Conservation (phyloP, 2,888 invertebrate genomes). For the Tenthredo mesomela region DNA sequence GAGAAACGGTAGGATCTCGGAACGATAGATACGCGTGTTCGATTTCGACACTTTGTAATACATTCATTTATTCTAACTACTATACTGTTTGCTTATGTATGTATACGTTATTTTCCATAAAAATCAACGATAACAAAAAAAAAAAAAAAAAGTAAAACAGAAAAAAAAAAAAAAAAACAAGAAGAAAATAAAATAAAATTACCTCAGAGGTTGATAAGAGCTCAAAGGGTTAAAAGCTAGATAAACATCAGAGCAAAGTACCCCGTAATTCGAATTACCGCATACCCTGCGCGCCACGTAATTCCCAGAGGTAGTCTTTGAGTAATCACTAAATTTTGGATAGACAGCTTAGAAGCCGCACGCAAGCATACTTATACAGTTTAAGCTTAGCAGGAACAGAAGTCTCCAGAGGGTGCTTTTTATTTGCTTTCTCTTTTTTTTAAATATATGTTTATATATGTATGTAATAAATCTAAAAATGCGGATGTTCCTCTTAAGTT, state of each 20-base stretch:
- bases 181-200: not conserved
- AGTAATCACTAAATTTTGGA: conserved; percentile 36
- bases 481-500: not conserved
- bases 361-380: conserved; percentile 4
- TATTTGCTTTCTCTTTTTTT: not conserved
- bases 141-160: not conserved
- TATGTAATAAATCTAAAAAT: not conserved
- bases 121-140: not conserved
- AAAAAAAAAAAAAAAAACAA: not conserved
- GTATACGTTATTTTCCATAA: not conserved
- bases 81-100: not conserved
- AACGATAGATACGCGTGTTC: not conserved
- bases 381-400: not conserved
- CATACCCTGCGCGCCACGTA: not conserved
- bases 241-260: conserved; percentile 33
- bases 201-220: not conserved
- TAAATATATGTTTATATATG: not conserved
- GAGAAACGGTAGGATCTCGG: not conserved
- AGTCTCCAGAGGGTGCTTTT: not conserved
- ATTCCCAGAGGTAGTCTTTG: conserved; percentile 23
- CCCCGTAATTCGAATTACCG: conserved; percentile 32
- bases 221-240: conserved; percentile 21
- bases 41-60: not conserved
- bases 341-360: not conserved
- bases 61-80: not conserved